Evolutionary conservation across 2,113 vertebrate species (phyloP), one percentile per base, ranked within the genome.

Genomic region (Aspiorhynchus laticeps): DNA sequence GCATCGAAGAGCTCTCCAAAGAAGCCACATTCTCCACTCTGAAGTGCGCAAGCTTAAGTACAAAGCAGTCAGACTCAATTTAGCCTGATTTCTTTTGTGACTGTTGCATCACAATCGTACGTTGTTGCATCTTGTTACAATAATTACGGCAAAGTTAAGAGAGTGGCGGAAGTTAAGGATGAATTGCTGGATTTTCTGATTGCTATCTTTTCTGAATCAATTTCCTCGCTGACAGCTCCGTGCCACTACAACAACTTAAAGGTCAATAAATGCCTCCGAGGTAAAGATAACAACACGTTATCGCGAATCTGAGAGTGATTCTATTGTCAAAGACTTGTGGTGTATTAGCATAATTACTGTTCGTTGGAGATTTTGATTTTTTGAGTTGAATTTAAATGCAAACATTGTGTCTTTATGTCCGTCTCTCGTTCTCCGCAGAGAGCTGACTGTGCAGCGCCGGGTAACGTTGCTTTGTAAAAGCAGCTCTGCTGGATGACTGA

Each of bases 311-410:
- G 10, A 82, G 79, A 38, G 48, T 46, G 12, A 87, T 85, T 87
- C 76, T 59, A 51, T 7, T 31, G 41, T 87, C 51, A 67, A 65
- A 87, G 51, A 28, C 67, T 84, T 56, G 53, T 21, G 53, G 19
- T 7, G 19, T 56, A 56, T 61, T 85, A 77, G 46, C 14, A 86
- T 84, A 87, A 85, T 77, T 80, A 81, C n/a, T 71, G 56, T 71
- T n/a, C 69, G 0, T 33, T 0, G 69, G 36, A 24, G 26, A 31
- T 15, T 63, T 63, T 11, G 12, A 28, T 5, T 46, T 36, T 4
- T 31, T 1, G 9, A n/a, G 74, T 11, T 63, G 76, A 77, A 26
- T 83, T 38, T 0, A 76, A 76, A 48, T 5, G n/a, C 43, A 14
- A 76, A 28, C 17, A 53, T 43, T 7, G n/a, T 31, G 12, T 78